These are phyloP conservation scores for Mesembrinibis cayennensis DNA, from an alignment of 2,113 vertebrate genomes.

Conservation along the genomic window DNA sequence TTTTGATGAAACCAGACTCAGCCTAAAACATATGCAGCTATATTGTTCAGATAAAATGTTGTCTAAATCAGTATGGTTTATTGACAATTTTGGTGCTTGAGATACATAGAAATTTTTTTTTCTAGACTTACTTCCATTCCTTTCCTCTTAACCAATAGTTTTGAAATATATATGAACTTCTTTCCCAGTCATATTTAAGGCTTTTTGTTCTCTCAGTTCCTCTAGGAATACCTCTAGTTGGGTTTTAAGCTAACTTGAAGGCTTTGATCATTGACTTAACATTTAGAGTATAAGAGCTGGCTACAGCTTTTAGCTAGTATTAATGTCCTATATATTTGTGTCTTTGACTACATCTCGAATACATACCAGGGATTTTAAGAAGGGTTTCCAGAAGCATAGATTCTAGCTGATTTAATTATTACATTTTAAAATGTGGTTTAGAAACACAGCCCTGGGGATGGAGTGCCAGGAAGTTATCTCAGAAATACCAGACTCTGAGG, in stretches of 20 bases:
- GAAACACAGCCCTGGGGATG: background rate
- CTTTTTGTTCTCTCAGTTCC: background rate
- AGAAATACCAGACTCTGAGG: background rate
- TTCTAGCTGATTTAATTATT: background rate
- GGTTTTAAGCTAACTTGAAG: background rate
- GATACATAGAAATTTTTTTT: background rate
- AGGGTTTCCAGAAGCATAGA: background rate
- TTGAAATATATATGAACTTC: background rate
- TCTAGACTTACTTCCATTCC: background rate
- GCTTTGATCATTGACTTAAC: background rate
- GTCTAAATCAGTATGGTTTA: background rate
- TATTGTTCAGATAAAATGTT: background rate
- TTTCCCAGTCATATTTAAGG: background rate
- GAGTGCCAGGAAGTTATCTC: background rate
- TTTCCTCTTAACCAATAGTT: background rate
- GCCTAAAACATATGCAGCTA: background rate
- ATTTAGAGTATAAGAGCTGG: background rate
- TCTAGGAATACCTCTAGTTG: background rate
- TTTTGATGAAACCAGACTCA: background rate
- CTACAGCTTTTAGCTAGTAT: background rate
- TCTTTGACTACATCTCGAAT: background rate
- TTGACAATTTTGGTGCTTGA: background rate
- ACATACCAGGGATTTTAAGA: background rate
- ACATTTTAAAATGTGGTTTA: background rate
- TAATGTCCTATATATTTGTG: background rate